Evolutionary conservation across 2,113 vertebrate genomes (phyloP).

Genomic region (Myotis lucifugus): DNA sequence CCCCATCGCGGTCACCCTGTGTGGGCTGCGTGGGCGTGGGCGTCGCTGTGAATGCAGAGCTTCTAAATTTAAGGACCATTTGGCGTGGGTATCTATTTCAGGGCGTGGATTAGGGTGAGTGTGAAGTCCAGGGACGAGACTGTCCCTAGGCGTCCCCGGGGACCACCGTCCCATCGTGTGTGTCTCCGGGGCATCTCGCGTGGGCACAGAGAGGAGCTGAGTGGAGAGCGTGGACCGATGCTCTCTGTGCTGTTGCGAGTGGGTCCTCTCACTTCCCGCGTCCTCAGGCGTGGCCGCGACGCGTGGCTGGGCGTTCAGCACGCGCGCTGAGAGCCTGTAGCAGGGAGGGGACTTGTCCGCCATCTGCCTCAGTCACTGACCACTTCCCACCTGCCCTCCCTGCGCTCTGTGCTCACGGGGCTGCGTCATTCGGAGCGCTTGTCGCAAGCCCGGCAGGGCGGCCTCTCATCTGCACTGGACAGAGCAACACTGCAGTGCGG

Average conservation of each 20-base stretch:
- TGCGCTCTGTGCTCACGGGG: too few species aligned
- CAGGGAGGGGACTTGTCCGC: background rate
- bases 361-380: rapidly evolving
- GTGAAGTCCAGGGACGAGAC: background rate
- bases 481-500: too few species aligned
- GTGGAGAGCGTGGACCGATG: background rate
- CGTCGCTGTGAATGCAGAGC: background rate
- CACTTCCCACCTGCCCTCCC: background rate
- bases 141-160: background rate
- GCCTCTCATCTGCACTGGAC: rapidly evolving
- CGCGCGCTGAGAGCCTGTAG: background rate
- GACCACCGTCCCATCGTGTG: background rate
- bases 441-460: rapidly evolving
- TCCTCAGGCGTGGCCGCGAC: background rate
- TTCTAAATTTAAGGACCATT: slow-evolving; percentile 30
- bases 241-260: rapidly evolving
- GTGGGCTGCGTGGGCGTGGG: background rate
- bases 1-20: background rate
- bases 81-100: background rate
- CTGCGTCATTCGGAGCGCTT: rapidly evolving
- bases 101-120: background rate
- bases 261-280: rapidly evolving
- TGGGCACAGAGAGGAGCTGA: background rate
- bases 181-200: background rate
- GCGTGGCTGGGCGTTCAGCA: background rate